Base-by-base conservation (phyloP, 2,888 invertebrate genomes). In the Chymomyza procnemis region DNA sequence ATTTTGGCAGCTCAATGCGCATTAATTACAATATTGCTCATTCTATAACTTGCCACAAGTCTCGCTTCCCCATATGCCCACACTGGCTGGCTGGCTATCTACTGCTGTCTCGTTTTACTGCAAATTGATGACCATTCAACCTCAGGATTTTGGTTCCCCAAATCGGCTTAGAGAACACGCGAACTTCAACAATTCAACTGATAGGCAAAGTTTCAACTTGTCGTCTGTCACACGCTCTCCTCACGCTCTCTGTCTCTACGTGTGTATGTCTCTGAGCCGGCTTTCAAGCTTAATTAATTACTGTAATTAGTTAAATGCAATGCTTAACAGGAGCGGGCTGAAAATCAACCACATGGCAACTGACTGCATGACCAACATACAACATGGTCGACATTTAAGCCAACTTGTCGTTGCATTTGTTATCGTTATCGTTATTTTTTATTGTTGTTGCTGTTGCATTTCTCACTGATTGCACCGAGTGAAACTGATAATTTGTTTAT, bases 401-500 rank as follows among this genome's bases (percentile, higher is more conserved):
- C 50, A 54, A n/a, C 52, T 59, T 59, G 22, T 59, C 2, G 55
- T 55, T 55, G 55, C 26, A 47, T 47, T 34, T 56, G 16, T 34
- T 61, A 50, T 66, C 61, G 30, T 66, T 69, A 60, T 55, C 63
- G 62, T 19, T 58, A 1, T n/a, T 19, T n/a, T 18, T 8, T 12
- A 19, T 48, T 52, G 61, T 22, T 60, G 62, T 55, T 21, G 54
- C 12, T 18, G 52, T 21, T 0, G 34, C 41, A 34, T 47, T 48
- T 56, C 52, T 62, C 55, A 64, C 61, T 65, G 67, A 69, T 74
- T 74, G 71, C 64, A 55, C 65, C 67, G 73, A 68, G 63, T 80
- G 73, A 73, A 75, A 74, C 75, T 76, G 73, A 83, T 78, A 78
- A 72, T 76, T 78, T 69, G 65, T 18, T 66, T 22, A 63, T 48